Conservation (phyloP, 2,888 invertebrate species). For the Eupithecia insigniata region DNA sequence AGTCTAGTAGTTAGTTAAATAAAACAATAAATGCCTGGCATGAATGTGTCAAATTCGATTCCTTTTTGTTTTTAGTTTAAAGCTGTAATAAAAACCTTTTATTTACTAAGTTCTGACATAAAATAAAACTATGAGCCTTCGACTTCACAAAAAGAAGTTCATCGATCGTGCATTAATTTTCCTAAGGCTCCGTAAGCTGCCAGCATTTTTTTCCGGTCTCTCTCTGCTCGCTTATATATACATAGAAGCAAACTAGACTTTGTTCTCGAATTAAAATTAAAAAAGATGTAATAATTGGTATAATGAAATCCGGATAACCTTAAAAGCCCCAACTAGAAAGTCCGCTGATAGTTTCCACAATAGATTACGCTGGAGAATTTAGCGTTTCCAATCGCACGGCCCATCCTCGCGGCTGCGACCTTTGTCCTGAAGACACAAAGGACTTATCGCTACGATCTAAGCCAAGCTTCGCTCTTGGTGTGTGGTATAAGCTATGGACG, state of each 20-base stretch:
- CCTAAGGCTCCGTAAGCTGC: neutral
- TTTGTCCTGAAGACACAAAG: slow-evolving; percentile 69
- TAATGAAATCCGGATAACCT: neutral
- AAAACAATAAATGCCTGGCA: neutral
- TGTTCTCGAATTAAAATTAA: neutral
- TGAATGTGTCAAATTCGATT: neutral
- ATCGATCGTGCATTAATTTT: neutral
- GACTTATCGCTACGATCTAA: slow-evolving; percentile 66
- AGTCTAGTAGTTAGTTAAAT: too few species aligned
- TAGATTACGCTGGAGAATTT: slow-evolving; percentile 16
- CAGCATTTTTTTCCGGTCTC: neutral
- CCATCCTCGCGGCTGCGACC: slow-evolving; percentile 69
- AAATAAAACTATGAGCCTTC: neutral
- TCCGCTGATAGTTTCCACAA: slow-evolving; percentile 1
- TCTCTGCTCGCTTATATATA: neutral
- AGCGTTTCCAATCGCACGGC: slow-evolving; percentile 56
- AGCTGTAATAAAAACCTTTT: neutral
- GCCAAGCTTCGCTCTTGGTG: slow-evolving; percentile 44
- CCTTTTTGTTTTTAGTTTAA: neutral
- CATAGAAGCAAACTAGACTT: neutral
- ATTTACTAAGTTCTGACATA: too few species aligned
- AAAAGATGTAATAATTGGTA: neutral
- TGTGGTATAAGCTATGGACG: slow-evolving; percentile 45
- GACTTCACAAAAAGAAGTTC: neutral
- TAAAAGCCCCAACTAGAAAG: neutral